These are phyloP conservation scores for Eclectus roratus DNA, from an alignment of 2,113 vertebrate species.

Conservation along the genomic window DNA sequence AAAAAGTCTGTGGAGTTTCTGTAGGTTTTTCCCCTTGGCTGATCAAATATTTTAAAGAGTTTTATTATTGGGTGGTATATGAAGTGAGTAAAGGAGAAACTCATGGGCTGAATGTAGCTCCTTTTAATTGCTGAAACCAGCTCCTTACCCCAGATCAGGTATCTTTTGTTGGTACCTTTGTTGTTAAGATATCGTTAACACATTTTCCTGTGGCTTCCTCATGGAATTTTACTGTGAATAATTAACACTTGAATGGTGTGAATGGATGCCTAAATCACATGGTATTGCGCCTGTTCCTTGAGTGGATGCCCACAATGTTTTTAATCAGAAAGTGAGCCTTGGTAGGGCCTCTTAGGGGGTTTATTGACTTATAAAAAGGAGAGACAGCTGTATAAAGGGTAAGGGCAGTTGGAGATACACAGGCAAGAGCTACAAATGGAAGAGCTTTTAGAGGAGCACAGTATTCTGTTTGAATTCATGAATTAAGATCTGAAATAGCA, in stretches of 20 bases:
- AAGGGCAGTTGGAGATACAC: background rate
- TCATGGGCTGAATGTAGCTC: background rate
- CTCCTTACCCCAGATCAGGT: background rate
- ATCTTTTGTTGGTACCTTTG: background rate
- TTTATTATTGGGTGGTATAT: background rate
- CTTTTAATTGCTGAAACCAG: background rate
- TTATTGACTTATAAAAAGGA: background rate
- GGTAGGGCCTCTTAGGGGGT: background rate
- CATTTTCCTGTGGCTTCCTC: background rate
- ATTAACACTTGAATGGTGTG: background rate
- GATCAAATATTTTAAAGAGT: background rate
- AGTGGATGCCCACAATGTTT: background rate
- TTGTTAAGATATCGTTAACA: background rate
- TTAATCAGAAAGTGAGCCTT: background rate
- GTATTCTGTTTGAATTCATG: background rate
- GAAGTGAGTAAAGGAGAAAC: background rate
- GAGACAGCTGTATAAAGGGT: background rate
- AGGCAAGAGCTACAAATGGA: background rate
- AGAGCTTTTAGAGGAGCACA: background rate
- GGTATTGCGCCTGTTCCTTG: background rate
- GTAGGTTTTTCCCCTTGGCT: background rate
- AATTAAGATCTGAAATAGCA: background rate
- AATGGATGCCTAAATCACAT: background rate
- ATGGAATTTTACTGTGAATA: background rate
- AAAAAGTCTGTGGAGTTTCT: background rate